Conservation (phyloP, 2,797 vertebrate genomes). For the Morelia viridis region DNA sequence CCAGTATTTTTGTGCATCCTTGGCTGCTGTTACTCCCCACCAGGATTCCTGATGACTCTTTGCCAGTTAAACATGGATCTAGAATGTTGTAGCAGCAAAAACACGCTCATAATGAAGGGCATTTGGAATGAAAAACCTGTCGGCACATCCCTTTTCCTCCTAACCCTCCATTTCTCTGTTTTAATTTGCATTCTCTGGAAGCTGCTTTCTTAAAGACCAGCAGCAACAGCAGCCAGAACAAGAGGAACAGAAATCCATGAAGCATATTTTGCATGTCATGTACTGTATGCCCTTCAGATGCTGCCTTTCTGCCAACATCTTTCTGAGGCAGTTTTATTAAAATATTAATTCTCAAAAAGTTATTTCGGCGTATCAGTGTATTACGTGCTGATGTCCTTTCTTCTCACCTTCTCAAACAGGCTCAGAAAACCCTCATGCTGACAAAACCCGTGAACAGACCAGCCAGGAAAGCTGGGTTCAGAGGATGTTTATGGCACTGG, state of each 20-base stretch:
- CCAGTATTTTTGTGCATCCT: too few relatives aligned
- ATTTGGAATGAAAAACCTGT: too few relatives aligned
- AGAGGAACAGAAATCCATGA: not conserved
- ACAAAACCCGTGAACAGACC: constrained; percentile 77
- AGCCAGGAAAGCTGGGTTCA: constrained; percentile 93
- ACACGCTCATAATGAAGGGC: too few relatives aligned
- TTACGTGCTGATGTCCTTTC: accelerated
- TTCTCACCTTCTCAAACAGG: constrained; percentile 58
- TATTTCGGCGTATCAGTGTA: not conserved
- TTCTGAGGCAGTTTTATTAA: not conserved
- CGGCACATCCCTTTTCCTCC: not conserved
- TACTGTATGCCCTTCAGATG: not conserved
- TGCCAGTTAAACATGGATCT: too few relatives aligned
- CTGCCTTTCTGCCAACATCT: not conserved
- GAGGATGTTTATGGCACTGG: constrained; percentile 89
- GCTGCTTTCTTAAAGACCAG: not conserved
- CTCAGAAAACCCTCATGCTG: constrained; percentile 78
- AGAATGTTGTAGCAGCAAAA: too few relatives aligned
- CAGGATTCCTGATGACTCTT: too few relatives aligned
- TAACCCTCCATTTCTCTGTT: not conserved
- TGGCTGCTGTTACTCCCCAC: too few relatives aligned
- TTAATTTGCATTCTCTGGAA: not conserved
- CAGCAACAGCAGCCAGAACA: not conserved
- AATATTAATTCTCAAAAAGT: not conserved
- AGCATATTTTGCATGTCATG: not conserved